These are phyloP conservation scores for Idris sp. DNA, from an alignment of 1,140 invertebrate species.

Conservation along the genomic window DNA sequence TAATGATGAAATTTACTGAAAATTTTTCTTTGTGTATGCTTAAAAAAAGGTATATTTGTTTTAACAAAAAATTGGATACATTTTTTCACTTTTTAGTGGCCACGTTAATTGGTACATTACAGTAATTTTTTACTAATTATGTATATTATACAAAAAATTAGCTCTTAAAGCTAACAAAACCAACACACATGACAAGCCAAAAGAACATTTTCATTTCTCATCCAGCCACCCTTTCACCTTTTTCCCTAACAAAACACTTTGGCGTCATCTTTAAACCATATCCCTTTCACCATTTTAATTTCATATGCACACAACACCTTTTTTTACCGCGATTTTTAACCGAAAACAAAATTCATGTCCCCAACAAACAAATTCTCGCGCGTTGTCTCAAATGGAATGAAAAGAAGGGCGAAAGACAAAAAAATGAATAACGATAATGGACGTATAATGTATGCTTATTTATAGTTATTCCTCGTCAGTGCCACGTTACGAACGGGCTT, in stretches of 20 bases:
- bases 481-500: constrained; percentile 30
- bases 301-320: constrained; percentile 3
- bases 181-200: neutral
- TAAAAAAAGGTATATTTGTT: no score
- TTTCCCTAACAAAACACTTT: constrained; percentile 11
- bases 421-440: constrained; percentile 57
- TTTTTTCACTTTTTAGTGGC: no score
- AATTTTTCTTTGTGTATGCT: no score
- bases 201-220: constrained; percentile 8
- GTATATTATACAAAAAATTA: no score
- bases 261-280: constrained; percentile 22
- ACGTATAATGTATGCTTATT: constrained; percentile 52
- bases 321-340: constrained; percentile 20
- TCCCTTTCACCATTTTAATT: constrained; percentile 14
- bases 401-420: constrained; percentile 48
- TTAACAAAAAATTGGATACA: no score
- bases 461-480: constrained; percentile 42
- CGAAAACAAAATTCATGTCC: constrained; percentile 39
- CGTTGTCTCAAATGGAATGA: constrained; percentile 9
- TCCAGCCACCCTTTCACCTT: constrained; percentile 16
- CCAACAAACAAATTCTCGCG: constrained; percentile 37
- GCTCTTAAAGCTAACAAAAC: no score
- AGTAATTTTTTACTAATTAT: no score
- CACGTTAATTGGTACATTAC: no score
- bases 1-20: no score